Percentiles rank a stretch among this genome's conserved stretches.
phyloP scores from a whole-genome alignment of 35 echinoderm and acorn worm species.

The Eucidaris tribuloides region DNA sequence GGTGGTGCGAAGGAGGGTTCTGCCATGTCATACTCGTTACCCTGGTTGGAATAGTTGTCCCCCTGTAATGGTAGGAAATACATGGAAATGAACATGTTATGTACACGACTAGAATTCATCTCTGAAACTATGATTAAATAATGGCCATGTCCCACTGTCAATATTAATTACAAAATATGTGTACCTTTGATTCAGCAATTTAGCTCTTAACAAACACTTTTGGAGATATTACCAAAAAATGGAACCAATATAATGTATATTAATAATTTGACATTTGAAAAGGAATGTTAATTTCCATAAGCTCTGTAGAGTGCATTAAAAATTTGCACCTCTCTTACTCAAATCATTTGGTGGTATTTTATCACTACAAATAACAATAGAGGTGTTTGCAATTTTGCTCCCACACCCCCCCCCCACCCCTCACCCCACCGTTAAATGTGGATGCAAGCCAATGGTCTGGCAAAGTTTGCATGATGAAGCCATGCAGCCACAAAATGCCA shows the following conservation, averaged over 20 bases:
- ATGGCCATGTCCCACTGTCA: neutral
- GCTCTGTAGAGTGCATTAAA: too few relatives aligned
- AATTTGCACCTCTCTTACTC: too few relatives aligned
- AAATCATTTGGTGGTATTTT: too few relatives aligned
- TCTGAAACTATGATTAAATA: neutral
- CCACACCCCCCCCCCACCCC: too few relatives aligned
- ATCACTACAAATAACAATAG: too few relatives aligned
- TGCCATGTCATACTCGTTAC: constrained; percentile 22
- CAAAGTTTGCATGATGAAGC: too few relatives aligned
- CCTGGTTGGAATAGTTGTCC: neutral
- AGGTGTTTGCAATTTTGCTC: too few relatives aligned
- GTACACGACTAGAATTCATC: neutral
- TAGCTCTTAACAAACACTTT: neutral
- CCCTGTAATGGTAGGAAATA: neutral
- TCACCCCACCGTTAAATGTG: too few relatives aligned
- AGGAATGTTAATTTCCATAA: too few relatives aligned
- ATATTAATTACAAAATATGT: neutral
- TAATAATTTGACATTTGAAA: too few relatives aligned
- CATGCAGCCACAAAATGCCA: too few relatives aligned
- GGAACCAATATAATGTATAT: neutral
- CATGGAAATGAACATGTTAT: neutral
- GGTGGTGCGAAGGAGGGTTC: constrained; percentile 41
- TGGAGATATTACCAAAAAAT: neutral
- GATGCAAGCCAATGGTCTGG: too few relatives aligned
- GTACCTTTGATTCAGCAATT: neutral